Evolutionary conservation across 2,797 vertebrate genomes (phyloP), one percentile per base, ranked within the genome.

Genomic region (Sphenopsis melanotis): DNA sequence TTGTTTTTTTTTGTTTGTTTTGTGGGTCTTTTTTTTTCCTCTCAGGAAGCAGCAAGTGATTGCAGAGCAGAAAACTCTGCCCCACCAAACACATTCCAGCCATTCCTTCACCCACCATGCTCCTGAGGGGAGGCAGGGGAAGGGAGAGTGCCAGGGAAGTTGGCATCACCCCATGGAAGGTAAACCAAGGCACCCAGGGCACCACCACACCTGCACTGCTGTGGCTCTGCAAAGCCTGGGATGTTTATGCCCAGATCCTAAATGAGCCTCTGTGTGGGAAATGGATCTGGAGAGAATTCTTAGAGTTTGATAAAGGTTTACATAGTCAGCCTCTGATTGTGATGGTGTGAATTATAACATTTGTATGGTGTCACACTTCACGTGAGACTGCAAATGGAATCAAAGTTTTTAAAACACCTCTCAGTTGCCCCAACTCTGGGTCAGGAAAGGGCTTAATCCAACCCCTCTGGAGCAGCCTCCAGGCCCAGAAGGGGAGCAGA

Each of bases 101-200:
- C 93, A 92, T 97, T 96, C 94, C 88, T 95, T 90, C 96, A 78
- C 91, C 94, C 94, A 92, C 94, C 63, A 3, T 11, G 49, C 86
- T 92, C 76, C 83, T 49, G 26, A 72, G 81, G 71, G 92, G 36
- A 79, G 42, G 42, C 42, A 42, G 42, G 42, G 42, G 42, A 42
- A 42, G 76, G 72, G 70, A 53, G 39, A 22, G 44, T 70, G 78
- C 92, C 85, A 37, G 60, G 69, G 29, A 18, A 75, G 68, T 44
- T 86, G 41, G 32, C 61, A 71, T 63, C 85, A 41, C 15, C 30
- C 44, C 37, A 1, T 19, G 0, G 21, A 75, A 64, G 80, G 32
- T 9, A 42, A 95, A 56, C 52, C 70, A 20, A 60, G 20, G 53
- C 49, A 29, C 46, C 2, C 14, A 24, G 26, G 16, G 6, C 9